Evolutionary conservation across 2,113 vertebrate species (phyloP), one percentile per base, ranked within the genome.

Genomic region (Caranx melampygus): DNA sequence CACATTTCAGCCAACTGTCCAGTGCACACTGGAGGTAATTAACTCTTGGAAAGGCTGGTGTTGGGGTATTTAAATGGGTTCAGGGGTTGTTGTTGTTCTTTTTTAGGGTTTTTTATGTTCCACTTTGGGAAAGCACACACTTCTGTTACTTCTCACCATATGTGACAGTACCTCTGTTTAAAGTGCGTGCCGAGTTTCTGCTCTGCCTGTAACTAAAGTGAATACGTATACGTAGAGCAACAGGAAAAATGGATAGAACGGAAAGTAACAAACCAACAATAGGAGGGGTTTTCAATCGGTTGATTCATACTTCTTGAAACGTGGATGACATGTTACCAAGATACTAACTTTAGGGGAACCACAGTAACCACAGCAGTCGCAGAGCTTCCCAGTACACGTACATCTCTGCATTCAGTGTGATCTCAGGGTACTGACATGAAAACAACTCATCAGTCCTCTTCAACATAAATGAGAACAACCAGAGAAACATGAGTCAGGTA

Each of bases 271-370:
- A 44, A 35, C 33, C 0, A 9, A 18, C 10, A 9, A 0, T 14
- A 35, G 61, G 62, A 45, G 72, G 81, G 60, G 37, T 71, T 84
- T 77, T 47, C 34, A 73, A 55, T 21, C 6, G 6, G 6, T n/a
- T 42, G 44, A 61, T 72, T 64, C 44, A 60, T 3, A 61, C 9
- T 44, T 71, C 44, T 67, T 62, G 33, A 71, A 62, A 63, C 2
- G 5, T 13, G 15, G 31, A 35, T 44, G 13, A 8, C 8, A 40
- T 59, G 7, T 49, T 63, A 59, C 2, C 15, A 0, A 18, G 26
- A 55, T 75, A 42, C 35, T 31, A 60, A 51, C 11, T 44, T 63
- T 14, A 76, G 31, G 62, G 75, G 69, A 88, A 84, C 89, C 84
- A 87, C 84, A 60, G 1, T 2, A 18, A 78, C 79, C 82, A 6